Percentiles rank a stretch among this genome's conserved stretches.
phyloP scores from a whole-genome alignment of 2,797 vertebrate species.

The Podarcis lilfordi region DNA sequence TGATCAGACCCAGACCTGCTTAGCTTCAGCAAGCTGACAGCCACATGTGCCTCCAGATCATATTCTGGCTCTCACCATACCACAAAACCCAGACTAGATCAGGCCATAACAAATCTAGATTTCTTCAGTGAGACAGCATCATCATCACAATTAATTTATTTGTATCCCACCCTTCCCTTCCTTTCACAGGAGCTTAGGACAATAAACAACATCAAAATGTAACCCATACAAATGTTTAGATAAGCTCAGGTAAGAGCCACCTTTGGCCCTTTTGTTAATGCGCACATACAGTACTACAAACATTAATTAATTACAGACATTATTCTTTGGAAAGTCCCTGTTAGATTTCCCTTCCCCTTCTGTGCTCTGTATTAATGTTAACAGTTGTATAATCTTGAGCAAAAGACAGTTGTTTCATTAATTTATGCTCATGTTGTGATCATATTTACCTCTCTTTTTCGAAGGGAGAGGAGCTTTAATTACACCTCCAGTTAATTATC shows the following conservation, averaged over 20 bases:
- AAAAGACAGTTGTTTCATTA: slow-evolving; percentile 61
- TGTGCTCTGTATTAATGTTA: slow-evolving; percentile 26
- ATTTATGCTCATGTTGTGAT: slow-evolving; percentile 50
- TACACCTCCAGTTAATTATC: slow-evolving; percentile 69
- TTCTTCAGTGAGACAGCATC: neutral
- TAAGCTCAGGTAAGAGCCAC: slow-evolving; percentile 12
- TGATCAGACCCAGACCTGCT: neutral
- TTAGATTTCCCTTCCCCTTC: slow-evolving; percentile 26
- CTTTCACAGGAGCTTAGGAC: too few species aligned
- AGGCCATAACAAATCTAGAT: neutral
- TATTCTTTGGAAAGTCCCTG: slow-evolving; percentile 9
- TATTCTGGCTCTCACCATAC: too few species aligned
- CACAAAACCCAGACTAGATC: neutral
- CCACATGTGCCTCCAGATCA: neutral
- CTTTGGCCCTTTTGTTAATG: slow-evolving; percentile 1
- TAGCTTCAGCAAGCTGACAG: neutral
- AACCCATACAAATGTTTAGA: slow-evolving; percentile 3
- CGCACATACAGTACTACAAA: neutral
- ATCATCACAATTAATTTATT: too few species aligned
- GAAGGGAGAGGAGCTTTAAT: slow-evolving; percentile 71
- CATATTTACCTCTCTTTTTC: slow-evolving; percentile 66
- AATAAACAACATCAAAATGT: neutral
- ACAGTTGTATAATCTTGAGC: slow-evolving; percentile 19
- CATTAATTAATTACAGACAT: slow-evolving; percentile 4
- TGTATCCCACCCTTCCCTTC: too few species aligned